These are phyloP conservation scores for Eupeodes corollae DNA, from an alignment of 1,140 invertebrate species.

Conservation along the genomic window DNA sequence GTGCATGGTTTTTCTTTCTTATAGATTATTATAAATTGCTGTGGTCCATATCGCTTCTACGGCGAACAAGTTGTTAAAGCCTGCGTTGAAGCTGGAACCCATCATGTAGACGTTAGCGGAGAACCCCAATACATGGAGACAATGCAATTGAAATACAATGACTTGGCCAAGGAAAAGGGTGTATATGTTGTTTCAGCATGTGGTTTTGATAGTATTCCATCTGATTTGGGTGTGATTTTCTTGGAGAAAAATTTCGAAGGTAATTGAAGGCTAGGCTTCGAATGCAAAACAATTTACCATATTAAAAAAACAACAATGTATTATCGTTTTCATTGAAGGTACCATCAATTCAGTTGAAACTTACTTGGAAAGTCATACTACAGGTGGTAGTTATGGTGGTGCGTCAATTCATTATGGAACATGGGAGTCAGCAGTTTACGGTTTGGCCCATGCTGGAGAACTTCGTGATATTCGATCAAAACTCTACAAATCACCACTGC, in stretches of 20 bases:
- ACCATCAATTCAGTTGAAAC: conserved; percentile 65
- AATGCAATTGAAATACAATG: conserved; percentile 72
- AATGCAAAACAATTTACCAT: background rate
- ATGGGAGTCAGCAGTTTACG: conserved; percentile 69
- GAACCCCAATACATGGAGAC: conserved; percentile 82
- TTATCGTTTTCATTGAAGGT: conserved; percentile 38
- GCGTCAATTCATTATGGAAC: conserved; percentile 60
- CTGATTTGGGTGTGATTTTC: conserved; percentile 70
- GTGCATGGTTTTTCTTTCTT: background rate
- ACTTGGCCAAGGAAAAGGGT: conserved; percentile 60
- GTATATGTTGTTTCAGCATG: conserved; percentile 80
- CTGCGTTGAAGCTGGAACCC: conserved; percentile 66
- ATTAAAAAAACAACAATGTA: background rate
- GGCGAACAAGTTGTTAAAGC: conserved; percentile 88
- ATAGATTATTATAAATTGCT: conserved; percentile 62
- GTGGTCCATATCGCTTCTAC: conserved; percentile 79
- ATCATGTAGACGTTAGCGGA: conserved; percentile 85
- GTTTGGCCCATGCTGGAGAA: conserved; percentile 51
- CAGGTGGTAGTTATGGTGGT: conserved; percentile 27
- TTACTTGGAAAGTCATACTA: conserved; percentile 44
- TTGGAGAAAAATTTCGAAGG: conserved; percentile 64
- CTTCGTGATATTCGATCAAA: conserved; percentile 49
- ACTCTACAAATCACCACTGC: conserved; percentile 53
- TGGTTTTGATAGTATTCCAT: conserved; percentile 82
- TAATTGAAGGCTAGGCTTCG: conserved; percentile 7